Conservation (phyloP, 1,140 invertebrate genomes). For the Papilio aristodemus region DNA sequence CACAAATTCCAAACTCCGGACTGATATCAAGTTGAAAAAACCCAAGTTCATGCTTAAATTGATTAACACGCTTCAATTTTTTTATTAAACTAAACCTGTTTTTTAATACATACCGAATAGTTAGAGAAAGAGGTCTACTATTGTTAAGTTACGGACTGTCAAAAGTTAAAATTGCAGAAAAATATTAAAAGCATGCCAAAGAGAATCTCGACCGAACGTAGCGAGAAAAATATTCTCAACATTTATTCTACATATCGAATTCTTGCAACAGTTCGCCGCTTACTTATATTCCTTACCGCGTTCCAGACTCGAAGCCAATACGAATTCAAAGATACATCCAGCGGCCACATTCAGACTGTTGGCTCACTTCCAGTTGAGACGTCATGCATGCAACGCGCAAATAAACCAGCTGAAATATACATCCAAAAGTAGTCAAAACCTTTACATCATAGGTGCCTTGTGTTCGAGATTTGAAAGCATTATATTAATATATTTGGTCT, state of each 20-base stretch:
- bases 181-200: not conserved
- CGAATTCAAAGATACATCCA: not conserved
- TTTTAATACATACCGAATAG: too few relatives aligned
- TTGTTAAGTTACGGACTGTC: too few relatives aligned
- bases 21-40: too few relatives aligned
- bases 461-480: slow-evolving; percentile 1
- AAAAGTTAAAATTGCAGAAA: too few relatives aligned
- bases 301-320: not conserved
- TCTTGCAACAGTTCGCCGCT: not conserved
- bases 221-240: not conserved
- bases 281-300: slow-evolving; percentile 1
- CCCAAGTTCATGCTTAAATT: too few relatives aligned
- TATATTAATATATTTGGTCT: not conserved
- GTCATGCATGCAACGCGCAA: not conserved
- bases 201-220: not conserved
- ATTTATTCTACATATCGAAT: slow-evolving; percentile 1
- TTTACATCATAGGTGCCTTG: slow-evolving; percentile 1
- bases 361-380: not conserved
- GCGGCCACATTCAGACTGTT: not conserved
- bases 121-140: too few relatives aligned
- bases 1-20: too few relatives aligned
- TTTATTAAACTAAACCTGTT: too few relatives aligned
- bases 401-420: not conserved
- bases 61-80: too few relatives aligned
- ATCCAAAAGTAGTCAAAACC: not conserved